These are phyloP conservation scores for Taphrorychus bicolor DNA, from an alignment of 2,888 invertebrate species.

Conservation along the genomic window DNA sequence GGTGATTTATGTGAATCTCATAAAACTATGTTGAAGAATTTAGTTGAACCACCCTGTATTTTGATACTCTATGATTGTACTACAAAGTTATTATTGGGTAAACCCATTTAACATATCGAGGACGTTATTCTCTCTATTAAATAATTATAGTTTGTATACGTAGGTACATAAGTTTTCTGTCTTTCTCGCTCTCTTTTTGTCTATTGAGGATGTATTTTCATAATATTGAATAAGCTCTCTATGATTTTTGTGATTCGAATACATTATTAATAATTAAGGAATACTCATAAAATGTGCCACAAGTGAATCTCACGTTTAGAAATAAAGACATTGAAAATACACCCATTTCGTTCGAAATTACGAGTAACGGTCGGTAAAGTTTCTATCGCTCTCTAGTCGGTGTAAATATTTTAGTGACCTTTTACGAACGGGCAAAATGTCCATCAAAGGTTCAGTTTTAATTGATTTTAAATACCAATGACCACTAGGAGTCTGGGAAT, in stretches of 20 bases:
- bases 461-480: conserved; percentile 42
- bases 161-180: no score
- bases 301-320: conserved; percentile 28
- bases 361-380: not conserved
- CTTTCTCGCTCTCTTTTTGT: conserved; percentile 42
- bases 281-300: conserved; percentile 38
- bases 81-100: conserved; percentile 47
- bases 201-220: conserved; percentile 50
- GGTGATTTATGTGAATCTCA: no score
- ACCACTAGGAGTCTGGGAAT: no score
- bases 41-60: conserved; percentile 54
- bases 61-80: conserved; percentile 55
- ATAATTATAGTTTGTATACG: conserved; percentile 48
- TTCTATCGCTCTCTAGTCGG: conserved; percentile 54
- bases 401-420: conserved; percentile 49
- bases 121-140: conserved; percentile 52
- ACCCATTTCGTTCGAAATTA: not conserved
- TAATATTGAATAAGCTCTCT: conserved; percentile 37
- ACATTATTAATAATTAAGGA: conserved; percentile 15
- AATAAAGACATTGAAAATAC: conserved; percentile 26
- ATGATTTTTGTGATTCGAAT: conserved; percentile 37
- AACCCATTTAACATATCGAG: conserved; percentile 57
- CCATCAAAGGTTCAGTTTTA: conserved; percentile 43
- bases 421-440: conserved; percentile 53
- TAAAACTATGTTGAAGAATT: no score